Percentiles rank a stretch among this genome's conserved stretches.
phyloP scores from a whole-genome alignment of 2,797 vertebrate species.

The Girardinus metallicus region DNA sequence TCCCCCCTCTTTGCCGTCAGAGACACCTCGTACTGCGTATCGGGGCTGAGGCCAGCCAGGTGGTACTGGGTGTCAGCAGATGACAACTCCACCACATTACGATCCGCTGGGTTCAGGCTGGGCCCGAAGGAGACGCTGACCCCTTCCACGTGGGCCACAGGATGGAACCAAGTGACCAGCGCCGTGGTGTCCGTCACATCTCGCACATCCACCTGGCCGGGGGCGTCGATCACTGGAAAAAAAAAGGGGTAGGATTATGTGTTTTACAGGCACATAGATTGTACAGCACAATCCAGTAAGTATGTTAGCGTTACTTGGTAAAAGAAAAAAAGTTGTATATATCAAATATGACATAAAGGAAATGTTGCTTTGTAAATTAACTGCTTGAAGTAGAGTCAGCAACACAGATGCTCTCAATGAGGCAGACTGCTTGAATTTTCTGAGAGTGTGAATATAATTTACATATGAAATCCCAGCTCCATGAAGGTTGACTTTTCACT shows the following conservation, averaged over 20 bases:
- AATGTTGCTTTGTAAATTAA: no score
- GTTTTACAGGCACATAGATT: no score
- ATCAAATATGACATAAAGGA: no score
- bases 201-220: constrained; percentile 89
- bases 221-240: constrained; percentile 88
- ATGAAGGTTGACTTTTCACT: constrained; percentile 56
- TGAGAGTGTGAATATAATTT: constrained; percentile 53
- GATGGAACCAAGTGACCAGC: constrained; percentile 92
- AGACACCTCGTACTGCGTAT: constrained; percentile 91
- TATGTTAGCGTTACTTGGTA: no score
- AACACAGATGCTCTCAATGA: constrained; percentile 27
- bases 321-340: no score
- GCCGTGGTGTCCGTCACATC: constrained; percentile 93
- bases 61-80: constrained; percentile 91
- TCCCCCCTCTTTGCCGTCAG: constrained; percentile 85
- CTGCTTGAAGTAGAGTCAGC: not conserved
- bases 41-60: constrained; percentile 87
- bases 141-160: constrained; percentile 88
- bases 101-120: constrained; percentile 81
- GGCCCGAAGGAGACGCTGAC: constrained; percentile 88
- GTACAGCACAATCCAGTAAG: no score
- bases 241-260: not conserved
- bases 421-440: constrained; percentile 34
- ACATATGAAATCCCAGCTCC: constrained; percentile 46
- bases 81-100: constrained; percentile 84